phyloP scores from a whole-genome alignment of 1,140 invertebrate species.

The Drosophila pseudoobscura region DNA sequence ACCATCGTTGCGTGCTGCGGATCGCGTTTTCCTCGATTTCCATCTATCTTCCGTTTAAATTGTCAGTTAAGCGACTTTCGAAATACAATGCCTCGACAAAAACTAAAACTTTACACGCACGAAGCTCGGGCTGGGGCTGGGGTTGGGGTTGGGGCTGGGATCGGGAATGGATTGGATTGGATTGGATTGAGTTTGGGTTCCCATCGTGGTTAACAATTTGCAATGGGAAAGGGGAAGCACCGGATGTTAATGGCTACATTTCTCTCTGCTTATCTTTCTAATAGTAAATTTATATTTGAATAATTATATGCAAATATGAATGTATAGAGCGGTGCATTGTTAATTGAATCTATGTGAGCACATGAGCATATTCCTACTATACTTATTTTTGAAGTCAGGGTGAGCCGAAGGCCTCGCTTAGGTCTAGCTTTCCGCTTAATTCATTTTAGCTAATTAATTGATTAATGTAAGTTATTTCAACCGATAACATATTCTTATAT shows the following conservation, averaged over 20 bases:
- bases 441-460: no score
- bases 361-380: no score
- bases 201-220: constrained; percentile 37
- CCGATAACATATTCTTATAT: no score
- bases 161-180: constrained; percentile 5
- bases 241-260: constrained; percentile 1
- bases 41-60: constrained; percentile 51
- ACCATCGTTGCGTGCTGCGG: constrained; percentile 46
- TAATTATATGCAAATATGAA: no score
- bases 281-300: no score
- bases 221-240: constrained; percentile 26
- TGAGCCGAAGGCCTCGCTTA: no score
- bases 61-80: constrained; percentile 68
- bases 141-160: neutral
- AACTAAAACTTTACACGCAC: constrained; percentile 41
- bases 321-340: no score
- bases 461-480: no score
- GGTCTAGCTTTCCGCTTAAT: no score
- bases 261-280: no score
- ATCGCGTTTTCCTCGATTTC: constrained; percentile 48
- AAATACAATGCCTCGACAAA: constrained; percentile 52
- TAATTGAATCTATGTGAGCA: no score
- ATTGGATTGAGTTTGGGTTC: constrained; percentile 20
- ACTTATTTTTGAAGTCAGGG: no score
- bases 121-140: neutral